Evolutionary conservation across 2,888 invertebrate species (phyloP).

Genomic region (Dinocampus coccinellae): DNA sequence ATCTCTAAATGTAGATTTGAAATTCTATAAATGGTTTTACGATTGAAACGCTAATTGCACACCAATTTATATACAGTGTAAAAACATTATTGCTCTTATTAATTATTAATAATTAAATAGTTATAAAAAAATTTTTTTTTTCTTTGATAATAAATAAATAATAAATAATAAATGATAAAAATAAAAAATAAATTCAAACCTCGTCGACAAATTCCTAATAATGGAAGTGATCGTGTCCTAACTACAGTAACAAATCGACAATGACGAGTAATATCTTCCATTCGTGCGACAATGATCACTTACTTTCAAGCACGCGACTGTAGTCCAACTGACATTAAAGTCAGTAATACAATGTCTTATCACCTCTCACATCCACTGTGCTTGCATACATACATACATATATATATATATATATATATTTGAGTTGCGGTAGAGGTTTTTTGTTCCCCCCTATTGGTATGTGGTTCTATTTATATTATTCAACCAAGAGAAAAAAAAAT

Average conservation of each 20-base stretch:
- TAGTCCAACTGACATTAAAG: slow-evolving; percentile 12
- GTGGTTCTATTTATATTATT: background rate
- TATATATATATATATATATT: background rate
- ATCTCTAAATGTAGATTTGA: background rate
- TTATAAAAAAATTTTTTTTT: too few relatives aligned
- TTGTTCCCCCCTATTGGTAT: background rate
- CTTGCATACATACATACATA: background rate
- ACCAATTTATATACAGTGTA: background rate
- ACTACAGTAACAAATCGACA: slow-evolving; percentile 37
- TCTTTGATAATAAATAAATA: background rate
- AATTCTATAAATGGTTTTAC: background rate
- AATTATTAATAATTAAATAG: background rate
- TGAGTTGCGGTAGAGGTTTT: background rate
- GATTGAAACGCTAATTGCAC: background rate
- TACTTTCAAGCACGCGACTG: background rate
- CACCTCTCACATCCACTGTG: background rate
- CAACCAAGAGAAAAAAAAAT: background rate
- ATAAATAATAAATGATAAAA: background rate
- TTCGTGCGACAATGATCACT: slow-evolving; percentile 14
- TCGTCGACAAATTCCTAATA: slow-evolving; percentile 24
- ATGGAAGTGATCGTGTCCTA: slow-evolving; percentile 41
- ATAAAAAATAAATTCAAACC: slow-evolving; percentile 9
- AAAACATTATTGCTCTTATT: background rate
- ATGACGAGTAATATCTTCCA: slow-evolving; percentile 17
- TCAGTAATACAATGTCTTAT: slow-evolving; percentile 3